phyloP scores from a whole-genome alignment of 2,113 vertebrate genomes.

The Pelecanoides urinatrix region DNA sequence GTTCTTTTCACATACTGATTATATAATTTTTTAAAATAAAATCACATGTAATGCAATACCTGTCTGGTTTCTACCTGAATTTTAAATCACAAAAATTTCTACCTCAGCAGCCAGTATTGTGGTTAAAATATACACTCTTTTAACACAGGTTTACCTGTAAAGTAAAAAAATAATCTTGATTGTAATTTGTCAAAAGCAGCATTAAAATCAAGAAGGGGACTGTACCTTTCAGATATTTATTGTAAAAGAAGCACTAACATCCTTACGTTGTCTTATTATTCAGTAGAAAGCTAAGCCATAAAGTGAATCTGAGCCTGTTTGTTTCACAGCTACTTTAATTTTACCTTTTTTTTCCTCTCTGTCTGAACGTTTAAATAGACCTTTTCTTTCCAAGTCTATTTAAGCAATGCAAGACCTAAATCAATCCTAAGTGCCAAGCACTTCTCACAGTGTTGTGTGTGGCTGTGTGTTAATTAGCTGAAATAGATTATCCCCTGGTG shows the following conservation, averaged over 20 bases:
- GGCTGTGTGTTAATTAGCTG: conserved; percentile 75
- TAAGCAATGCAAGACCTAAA: conserved; percentile 60
- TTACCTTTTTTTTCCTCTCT: neutral
- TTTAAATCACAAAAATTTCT: neutral
- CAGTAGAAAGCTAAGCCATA: neutral
- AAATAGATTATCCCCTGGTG: conserved; percentile 74
- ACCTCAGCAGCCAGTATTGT: neutral
- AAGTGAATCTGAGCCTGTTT: conserved; percentile 7
- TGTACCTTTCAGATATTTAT: neutral
- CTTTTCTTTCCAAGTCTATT: conserved; percentile 56
- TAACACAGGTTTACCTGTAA: neutral
- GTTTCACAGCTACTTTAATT: conserved; percentile 52
- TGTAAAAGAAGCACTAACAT: neutral
- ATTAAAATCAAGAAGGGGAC: neutral
- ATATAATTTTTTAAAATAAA: neutral
- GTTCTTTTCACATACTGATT: neutral
- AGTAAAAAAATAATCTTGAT: neutral
- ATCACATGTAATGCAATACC: neutral
- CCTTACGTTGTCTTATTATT: neutral
- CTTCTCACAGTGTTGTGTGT: conserved; percentile 37
- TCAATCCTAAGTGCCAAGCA: conserved; percentile 68
- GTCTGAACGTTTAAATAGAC: conserved; percentile 36
- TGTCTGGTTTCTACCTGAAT: neutral
- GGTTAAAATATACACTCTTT: neutral
- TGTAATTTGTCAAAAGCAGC: neutral